These are phyloP conservation scores for Xanthorhoe spadicearia DNA, from an alignment of 2,888 invertebrate species.

Conservation along the genomic window DNA sequence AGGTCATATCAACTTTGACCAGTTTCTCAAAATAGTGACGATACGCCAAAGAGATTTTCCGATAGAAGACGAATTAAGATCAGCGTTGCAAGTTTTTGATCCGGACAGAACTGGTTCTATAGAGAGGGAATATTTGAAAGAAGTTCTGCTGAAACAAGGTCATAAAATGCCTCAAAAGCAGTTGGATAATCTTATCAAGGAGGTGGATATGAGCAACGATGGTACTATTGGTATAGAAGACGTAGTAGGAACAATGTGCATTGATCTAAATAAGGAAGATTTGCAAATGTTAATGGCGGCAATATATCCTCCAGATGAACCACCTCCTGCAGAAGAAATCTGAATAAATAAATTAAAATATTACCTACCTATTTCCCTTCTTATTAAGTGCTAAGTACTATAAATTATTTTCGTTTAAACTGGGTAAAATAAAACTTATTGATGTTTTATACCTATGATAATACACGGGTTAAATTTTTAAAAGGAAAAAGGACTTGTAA, in stretches of 20 bases:
- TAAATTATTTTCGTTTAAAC: too few species aligned
- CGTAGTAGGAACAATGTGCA: conserved; percentile 75
- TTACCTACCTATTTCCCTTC: too few species aligned
- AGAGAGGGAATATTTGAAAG: conserved; percentile 68
- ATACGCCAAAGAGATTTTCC: conserved; percentile 68
- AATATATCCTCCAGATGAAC: conserved; percentile 49
- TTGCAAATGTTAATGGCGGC: conserved; percentile 61
- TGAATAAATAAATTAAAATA: background rate
- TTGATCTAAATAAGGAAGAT: conserved; percentile 75
- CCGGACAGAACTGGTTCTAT: conserved; percentile 62
- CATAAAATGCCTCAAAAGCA: conserved; percentile 63
- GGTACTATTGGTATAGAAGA: conserved; percentile 76
- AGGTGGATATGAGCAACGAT: conserved; percentile 75
- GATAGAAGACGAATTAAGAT: conserved; percentile 70
- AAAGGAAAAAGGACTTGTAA: too few species aligned
- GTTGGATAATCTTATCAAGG: conserved; percentile 71
- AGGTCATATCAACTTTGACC: conserved; percentile 70
- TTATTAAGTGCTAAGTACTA: too few species aligned
- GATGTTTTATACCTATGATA: too few species aligned
- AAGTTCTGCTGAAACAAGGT: conserved; percentile 64
- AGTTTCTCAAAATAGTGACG: conserved; percentile 74
- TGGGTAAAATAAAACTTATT: too few species aligned
- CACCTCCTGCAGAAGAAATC: conserved; percentile 29
- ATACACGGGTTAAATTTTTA: too few species aligned
- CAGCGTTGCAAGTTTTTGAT: conserved; percentile 68